These are phyloP conservation scores for Melanargia galathea DNA, from an alignment of 2,888 invertebrate genomes.

Conservation along the genomic window DNA sequence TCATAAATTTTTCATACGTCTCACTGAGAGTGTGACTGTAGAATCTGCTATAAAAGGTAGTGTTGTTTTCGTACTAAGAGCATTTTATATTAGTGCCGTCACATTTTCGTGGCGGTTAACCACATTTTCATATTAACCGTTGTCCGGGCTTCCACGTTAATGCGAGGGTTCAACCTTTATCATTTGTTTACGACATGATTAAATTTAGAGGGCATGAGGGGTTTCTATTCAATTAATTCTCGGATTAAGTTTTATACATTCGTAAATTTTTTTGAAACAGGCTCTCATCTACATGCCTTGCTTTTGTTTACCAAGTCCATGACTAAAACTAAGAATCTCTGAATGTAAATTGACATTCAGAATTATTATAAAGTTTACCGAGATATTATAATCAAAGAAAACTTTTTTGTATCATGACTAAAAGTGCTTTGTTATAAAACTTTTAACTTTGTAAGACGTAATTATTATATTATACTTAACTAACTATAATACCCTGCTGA, in stretches of 20 bases:
- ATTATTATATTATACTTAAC: no score
- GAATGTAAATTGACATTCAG: no score
- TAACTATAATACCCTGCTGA: no score
- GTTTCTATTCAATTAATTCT: constrained; percentile 63
- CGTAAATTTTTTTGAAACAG: constrained; percentile 12
- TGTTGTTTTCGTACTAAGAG: constrained; percentile 72
- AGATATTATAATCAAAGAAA: no score
- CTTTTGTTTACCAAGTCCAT: not conserved
- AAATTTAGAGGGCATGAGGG: constrained; percentile 73
- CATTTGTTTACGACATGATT: constrained; percentile 76
- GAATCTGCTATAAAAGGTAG: constrained; percentile 44
- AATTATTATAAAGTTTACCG: no score
- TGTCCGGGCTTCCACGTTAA: constrained; percentile 68
- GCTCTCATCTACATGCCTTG: not conserved
- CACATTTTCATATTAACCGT: constrained; percentile 76
- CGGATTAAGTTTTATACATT: constrained; percentile 35
- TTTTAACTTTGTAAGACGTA: no score
- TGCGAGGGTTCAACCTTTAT: constrained; percentile 71
- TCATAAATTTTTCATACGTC: constrained; percentile 2
- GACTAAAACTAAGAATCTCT: not conserved
- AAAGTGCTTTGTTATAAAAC: no score
- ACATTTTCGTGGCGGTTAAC: constrained; percentile 76
- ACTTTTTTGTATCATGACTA: no score
- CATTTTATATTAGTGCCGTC: constrained; percentile 78
- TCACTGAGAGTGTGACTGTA: not conserved